A percentile compares a stretch with the other conserved stretches of the same genome.
These are phyloP conservation scores for Diorhabda elongata DNA, from an alignment of 1,140 invertebrate species.

Conservation along the genomic window DNA sequence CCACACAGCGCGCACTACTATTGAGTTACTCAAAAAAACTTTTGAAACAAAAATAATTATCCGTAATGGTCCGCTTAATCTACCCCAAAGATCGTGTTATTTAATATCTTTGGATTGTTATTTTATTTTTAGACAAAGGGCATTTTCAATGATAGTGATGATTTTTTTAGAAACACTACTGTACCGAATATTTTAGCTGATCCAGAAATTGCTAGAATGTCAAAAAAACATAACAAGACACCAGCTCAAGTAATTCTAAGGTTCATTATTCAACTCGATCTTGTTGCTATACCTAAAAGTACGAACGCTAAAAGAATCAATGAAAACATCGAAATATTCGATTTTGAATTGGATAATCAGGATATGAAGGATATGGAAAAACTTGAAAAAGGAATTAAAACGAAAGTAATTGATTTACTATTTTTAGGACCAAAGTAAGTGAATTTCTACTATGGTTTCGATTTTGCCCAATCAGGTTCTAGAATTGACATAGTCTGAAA, in stretches of 20 bases:
- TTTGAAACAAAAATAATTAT: too few species aligned
- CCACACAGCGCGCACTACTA: too few species aligned
- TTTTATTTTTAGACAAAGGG: too few species aligned
- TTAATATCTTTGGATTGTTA: too few species aligned
- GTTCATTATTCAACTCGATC: slow-evolving; percentile 68
- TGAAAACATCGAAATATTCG: slow-evolving; percentile 60
- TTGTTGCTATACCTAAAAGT: slow-evolving; percentile 83
- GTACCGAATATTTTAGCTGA: slow-evolving; percentile 67
- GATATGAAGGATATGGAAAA: slow-evolving; percentile 54
- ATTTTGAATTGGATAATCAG: slow-evolving; percentile 55
- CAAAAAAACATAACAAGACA: slow-evolving; percentile 63
- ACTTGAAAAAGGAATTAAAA: slow-evolving; percentile 59
- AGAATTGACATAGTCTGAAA: too few species aligned
- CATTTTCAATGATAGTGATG: too few species aligned
- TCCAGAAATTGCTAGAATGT: slow-evolving; percentile 63
- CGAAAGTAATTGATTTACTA: slow-evolving; percentile 60
- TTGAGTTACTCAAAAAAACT: too few species aligned
- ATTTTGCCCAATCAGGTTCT: too few species aligned
- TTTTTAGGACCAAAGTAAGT: too few species aligned
- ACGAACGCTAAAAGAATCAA: slow-evolving; percentile 66
- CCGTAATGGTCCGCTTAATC: too few species aligned
- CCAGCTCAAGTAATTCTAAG: slow-evolving; percentile 75
- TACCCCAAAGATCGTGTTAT: too few species aligned
- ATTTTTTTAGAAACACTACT: slow-evolving; percentile 36
- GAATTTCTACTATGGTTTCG: too few species aligned